A percentile compares a stretch with the other conserved stretches of the same genome.
Evolutionary conservation across 2,797 vertebrate genomes (phyloP).

Genomic region (Lacerta viridis): DNA sequence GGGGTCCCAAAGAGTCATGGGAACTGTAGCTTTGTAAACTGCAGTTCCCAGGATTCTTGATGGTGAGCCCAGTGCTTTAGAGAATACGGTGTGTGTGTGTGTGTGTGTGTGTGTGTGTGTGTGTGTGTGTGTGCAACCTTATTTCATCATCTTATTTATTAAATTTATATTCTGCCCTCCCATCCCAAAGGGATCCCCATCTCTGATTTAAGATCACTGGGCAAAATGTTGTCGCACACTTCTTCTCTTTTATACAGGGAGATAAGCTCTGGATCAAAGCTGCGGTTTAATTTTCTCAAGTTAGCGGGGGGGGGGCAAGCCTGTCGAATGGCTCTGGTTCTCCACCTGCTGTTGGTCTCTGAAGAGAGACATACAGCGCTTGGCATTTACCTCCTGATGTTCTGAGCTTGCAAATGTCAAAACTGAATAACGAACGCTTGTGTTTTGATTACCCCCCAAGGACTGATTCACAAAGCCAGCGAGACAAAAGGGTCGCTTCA

Average conservation of each 20-base stretch:
- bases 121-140: too few species aligned
- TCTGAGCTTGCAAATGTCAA: neutral
- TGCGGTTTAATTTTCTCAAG: neutral
- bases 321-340: neutral
- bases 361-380: neutral
- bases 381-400: neutral
- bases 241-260: neutral
- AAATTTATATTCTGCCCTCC: too few species aligned
- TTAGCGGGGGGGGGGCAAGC: neutral
- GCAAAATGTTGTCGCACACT: neutral
- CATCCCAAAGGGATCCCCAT: too few species aligned
- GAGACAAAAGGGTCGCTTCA: neutral
- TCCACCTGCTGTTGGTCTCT: neutral
- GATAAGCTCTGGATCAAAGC: neutral
- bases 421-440: slow-evolving; percentile 15
- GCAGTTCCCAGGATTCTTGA: too few species aligned
- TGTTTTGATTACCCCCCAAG: neutral
- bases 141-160: too few species aligned
- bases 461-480: neutral
- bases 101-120: too few species aligned
- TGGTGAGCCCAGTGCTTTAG: too few species aligned
- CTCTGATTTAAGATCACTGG: neutral
- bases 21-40: too few species aligned
- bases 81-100: too few species aligned
- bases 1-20: too few species aligned